These are phyloP conservation scores for Agrotis puta DNA, from an alignment of 2,888 invertebrate species.

Conservation along the genomic window DNA sequence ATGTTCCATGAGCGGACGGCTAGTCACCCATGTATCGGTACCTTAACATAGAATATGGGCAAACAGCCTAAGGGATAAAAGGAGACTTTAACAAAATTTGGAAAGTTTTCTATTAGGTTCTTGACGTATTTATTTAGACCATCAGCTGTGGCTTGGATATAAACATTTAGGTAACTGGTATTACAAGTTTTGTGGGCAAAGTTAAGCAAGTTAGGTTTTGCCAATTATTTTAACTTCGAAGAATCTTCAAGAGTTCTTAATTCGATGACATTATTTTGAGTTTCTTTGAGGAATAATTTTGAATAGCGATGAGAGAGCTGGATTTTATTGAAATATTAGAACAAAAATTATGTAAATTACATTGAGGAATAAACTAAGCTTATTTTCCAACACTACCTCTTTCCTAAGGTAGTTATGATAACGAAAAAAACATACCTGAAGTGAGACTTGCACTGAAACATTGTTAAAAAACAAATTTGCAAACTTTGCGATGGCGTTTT, in stretches of 20 bases:
- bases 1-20: too few relatives aligned
- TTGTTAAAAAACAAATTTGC: too few relatives aligned
- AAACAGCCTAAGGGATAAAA: slow-evolving; percentile 7
- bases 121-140: not conserved
- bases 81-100: not conserved
- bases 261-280: slow-evolving; percentile 4
- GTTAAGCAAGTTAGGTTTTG: slow-evolving; percentile 16
- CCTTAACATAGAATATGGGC: too few relatives aligned
- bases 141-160: not conserved
- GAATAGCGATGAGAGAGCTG: not conserved
- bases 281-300: not conserved
- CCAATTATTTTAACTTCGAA: not conserved
- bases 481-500: too few relatives aligned
- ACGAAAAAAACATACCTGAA: too few relatives aligned
- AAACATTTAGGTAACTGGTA: slow-evolving; percentile 15
- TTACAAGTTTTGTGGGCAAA: slow-evolving; percentile 21
- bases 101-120: slow-evolving; percentile 6
- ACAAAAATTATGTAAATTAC: too few relatives aligned
- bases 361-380: too few relatives aligned
- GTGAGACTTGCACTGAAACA: too few relatives aligned
- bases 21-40: too few relatives aligned
- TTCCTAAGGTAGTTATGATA: too few relatives aligned
- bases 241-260: not conserved
- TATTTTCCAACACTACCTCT: too few relatives aligned
- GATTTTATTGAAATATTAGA: not conserved